phyloP scores from a whole-genome alignment of 2,797 vertebrate genomes.

The Otus scops region DNA sequence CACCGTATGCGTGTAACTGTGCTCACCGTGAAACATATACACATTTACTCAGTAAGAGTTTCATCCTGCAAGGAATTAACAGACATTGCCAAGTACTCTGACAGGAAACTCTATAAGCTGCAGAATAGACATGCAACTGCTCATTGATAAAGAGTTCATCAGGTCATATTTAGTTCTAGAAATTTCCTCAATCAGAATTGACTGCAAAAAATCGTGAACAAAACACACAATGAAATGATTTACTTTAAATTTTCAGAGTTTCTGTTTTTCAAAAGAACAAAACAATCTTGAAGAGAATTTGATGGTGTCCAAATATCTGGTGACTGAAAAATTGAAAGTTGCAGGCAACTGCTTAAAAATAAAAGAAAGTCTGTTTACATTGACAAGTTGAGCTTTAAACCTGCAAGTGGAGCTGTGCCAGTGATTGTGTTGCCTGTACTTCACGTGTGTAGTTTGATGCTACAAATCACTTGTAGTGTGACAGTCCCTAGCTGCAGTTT shows the following conservation, averaged over 20 bases:
- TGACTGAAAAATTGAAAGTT: not conserved
- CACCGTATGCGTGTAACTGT: not conserved
- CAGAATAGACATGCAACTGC: not conserved
- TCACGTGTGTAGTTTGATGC: not conserved
- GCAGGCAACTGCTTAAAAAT: not conserved
- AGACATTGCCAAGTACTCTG: not conserved
- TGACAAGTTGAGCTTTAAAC: not conserved
- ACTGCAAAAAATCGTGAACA: not conserved
- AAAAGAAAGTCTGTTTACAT: not conserved
- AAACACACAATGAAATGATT: accelerated
- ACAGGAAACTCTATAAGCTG: not conserved
- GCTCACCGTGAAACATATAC: not conserved
- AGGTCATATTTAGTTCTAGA: not conserved
- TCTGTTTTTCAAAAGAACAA: not conserved
- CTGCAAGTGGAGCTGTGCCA: not conserved
- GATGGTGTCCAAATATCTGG: not conserved
- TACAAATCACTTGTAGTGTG: not conserved
- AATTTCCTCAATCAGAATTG: not conserved
- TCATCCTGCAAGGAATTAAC: not conserved
- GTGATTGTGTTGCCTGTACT: not conserved
- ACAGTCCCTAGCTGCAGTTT: not conserved
- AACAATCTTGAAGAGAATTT: not conserved
- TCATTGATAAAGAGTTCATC: not conserved
- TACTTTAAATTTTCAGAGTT: not conserved
- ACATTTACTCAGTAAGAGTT: not conserved